phyloP scores from a whole-genome alignment of 1,140 invertebrate genomes.

The Neodiprion lecontei region DNA sequence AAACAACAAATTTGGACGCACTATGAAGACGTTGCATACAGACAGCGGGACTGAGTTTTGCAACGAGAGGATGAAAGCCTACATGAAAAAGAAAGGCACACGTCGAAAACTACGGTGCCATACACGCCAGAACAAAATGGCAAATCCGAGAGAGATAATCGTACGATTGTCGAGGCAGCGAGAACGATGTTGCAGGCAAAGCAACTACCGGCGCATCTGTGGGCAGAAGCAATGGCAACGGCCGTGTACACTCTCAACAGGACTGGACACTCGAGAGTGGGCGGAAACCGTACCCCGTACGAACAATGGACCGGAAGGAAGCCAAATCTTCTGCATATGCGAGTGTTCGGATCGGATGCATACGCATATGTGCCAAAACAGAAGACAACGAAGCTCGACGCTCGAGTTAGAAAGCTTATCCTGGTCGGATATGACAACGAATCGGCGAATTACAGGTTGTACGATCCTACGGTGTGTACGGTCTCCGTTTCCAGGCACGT shows the following conservation, averaged over 20 bases:
- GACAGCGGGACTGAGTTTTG: background rate
- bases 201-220: constrained; percentile 45
- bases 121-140: constrained; percentile 54
- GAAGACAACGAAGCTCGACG: constrained; percentile 36
- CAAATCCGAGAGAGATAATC: constrained; percentile 46
- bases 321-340: constrained; percentile 31
- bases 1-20: background rate
- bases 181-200: constrained; percentile 44
- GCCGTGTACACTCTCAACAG: constrained; percentile 34
- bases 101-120: constrained; percentile 29
- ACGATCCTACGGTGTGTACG: background rate
- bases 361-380: constrained; percentile 39
- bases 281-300: background rate
- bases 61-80: constrained; percentile 10
- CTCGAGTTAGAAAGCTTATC: constrained; percentile 23
- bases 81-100: constrained; percentile 19
- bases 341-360: constrained; percentile 42
- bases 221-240: constrained; percentile 56
- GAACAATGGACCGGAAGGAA: constrained; percentile 10
- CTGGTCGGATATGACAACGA: constrained; percentile 2
- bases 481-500: constrained; percentile 8
- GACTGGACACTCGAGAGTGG: constrained; percentile 9
- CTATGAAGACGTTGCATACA: background rate
- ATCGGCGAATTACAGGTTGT: background rate
- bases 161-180: constrained; percentile 50